These are phyloP conservation scores for Chloroceryle aenea DNA, from an alignment of 2,113 vertebrate genomes.

Conservation along the genomic window DNA sequence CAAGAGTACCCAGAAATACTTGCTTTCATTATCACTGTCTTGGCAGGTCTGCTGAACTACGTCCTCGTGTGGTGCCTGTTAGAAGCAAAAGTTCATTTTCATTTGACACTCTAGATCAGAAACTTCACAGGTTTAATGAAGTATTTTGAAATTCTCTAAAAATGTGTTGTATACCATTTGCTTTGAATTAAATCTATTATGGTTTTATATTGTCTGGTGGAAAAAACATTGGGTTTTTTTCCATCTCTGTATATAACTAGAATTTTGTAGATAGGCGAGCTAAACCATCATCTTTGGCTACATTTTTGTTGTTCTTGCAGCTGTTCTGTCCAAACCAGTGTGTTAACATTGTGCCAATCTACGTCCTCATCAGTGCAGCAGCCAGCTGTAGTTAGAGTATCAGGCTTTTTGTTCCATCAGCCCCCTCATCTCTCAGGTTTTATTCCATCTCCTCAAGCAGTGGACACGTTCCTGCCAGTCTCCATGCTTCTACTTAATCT, in stretches of 20 bases:
- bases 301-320: slow-evolving; percentile 3
- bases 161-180: background rate
- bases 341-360: background rate
- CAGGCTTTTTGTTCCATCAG: background rate
- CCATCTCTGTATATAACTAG: background rate
- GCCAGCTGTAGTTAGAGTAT: background rate
- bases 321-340: background rate
- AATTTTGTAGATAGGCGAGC: background rate
- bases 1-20: background rate
- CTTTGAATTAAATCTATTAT: background rate
- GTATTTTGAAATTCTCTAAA: background rate
- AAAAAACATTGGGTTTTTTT: background rate
- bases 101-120: background rate
- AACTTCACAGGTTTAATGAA: background rate
- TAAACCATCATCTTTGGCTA: background rate
- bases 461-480: background rate
- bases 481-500: slow-evolving; percentile 7
- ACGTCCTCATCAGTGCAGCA: background rate
- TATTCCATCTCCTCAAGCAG: slow-evolving; percentile 39
- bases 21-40: background rate
- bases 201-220: background rate
- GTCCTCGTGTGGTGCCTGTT: background rate
- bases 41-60: background rate
- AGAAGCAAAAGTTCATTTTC: background rate
- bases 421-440: background rate